A percentile compares a stretch with the other conserved stretches of the same genome.
Evolutionary conservation across 2,113 vertebrate genomes (phyloP).

Genomic region (Irena cyanogastra): DNA sequence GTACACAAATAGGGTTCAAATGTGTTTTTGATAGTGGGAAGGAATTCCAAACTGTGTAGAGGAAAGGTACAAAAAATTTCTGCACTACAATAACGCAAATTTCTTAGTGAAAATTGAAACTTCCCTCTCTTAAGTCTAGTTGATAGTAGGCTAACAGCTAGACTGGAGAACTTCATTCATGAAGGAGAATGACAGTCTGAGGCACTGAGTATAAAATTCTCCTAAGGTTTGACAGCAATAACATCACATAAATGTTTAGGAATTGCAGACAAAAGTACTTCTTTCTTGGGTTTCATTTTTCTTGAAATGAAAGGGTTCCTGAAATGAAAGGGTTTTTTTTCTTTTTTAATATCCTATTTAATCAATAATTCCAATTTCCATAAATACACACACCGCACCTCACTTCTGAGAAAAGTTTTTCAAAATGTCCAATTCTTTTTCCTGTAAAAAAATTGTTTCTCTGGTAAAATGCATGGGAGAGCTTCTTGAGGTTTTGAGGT

Average conservation of each 20-base stretch:
- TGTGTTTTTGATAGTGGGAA: background rate
- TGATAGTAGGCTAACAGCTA: background rate
- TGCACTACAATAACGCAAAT: background rate
- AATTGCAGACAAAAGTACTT: background rate
- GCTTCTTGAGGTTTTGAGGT: background rate
- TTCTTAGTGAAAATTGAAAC: background rate
- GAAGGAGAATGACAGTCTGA: background rate
- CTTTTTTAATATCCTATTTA: background rate
- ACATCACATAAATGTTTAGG: background rate
- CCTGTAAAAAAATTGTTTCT: background rate
- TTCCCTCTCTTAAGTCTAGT: background rate
- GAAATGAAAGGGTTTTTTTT: background rate
- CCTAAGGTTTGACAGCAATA: background rate
- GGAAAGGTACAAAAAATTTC: background rate
- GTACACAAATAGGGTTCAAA: background rate
- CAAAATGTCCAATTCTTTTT: background rate
- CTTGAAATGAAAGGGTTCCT: too few species aligned
- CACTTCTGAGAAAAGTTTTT: background rate
- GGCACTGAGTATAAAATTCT: background rate
- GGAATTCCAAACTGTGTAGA: background rate
- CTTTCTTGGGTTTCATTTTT: background rate
- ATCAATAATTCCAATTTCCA: background rate
- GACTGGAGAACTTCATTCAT: background rate
- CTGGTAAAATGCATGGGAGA: background rate
- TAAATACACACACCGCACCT: background rate